Conservation (phyloP, 1,140 invertebrate species). For the Tribolium castaneum region DNA sequence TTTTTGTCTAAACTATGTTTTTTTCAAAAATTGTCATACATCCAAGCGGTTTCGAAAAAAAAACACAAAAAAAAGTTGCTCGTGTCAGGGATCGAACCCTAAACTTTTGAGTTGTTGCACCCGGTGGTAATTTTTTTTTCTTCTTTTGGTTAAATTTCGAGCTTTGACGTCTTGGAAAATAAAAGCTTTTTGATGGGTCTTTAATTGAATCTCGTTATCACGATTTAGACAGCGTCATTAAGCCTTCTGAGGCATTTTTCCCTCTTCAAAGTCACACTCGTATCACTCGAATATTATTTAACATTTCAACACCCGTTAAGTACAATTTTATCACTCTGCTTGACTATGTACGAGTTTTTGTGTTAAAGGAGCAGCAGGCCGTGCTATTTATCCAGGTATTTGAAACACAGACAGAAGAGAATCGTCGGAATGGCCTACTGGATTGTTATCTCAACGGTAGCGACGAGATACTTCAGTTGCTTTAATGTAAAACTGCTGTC, state of each 20-base stretch:
- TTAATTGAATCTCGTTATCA: slow-evolving; percentile 3
- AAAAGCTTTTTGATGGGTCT: neutral
- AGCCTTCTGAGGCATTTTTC: neutral
- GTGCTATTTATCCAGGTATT: neutral
- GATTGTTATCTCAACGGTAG: slow-evolving; percentile 49
- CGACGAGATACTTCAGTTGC: slow-evolving; percentile 38
- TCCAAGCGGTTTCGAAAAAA: too few species aligned
- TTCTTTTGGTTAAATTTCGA: too few species aligned
- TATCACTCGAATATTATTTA: slow-evolving; percentile 42
- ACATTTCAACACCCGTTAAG: slow-evolving; percentile 47
- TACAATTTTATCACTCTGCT: slow-evolving; percentile 46
- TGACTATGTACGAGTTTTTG: slow-evolving; percentile 38
- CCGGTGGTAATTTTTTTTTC: too few species aligned
- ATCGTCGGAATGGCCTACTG: slow-evolving; percentile 31
- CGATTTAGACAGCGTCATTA: neutral
- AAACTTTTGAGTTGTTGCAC: too few species aligned
- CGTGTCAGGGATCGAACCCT: too few species aligned
- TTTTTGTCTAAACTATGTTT: too few species aligned
- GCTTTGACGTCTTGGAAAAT: too few species aligned
- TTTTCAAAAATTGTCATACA: too few species aligned
- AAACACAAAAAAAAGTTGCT: too few species aligned
- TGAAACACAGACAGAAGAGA: slow-evolving; percentile 3
- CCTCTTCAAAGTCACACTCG: neutral
- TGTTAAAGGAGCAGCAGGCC: slow-evolving; percentile 44
- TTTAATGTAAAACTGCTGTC: slow-evolving; percentile 50